Conservation (phyloP, 2,113 vertebrate genomes). For the Capreolus pygargus region DNA sequence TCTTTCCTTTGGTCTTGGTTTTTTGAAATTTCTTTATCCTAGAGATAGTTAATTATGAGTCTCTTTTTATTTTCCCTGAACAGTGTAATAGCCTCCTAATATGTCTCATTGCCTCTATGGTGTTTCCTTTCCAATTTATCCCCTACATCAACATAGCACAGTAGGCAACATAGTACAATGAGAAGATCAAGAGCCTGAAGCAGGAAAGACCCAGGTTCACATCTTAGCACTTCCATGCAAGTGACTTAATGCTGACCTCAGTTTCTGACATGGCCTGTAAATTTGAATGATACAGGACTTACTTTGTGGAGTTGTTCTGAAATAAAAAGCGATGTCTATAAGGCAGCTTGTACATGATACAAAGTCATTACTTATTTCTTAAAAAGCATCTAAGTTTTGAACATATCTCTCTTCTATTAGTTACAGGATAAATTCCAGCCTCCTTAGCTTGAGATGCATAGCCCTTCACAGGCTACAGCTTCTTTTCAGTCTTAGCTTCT, state of each 20-base stretch:
- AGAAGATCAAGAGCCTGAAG: background rate
- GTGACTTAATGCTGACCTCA: background rate
- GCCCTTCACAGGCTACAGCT: background rate
- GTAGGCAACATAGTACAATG: background rate
- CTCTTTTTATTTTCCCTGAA: background rate
- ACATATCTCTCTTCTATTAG: background rate
- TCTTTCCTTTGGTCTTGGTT: background rate
- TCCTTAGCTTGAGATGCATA: background rate
- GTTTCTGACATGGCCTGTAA: background rate
- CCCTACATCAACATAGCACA: background rate
- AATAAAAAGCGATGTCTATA: background rate
- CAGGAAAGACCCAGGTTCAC: background rate
- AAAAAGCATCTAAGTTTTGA: background rate
- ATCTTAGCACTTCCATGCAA: background rate
- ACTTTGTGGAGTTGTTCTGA: background rate
- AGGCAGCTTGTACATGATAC: background rate
- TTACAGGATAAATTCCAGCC: background rate
- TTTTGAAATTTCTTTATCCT: background rate
- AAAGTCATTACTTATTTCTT: background rate
- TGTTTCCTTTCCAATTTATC: background rate
- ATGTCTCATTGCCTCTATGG: background rate
- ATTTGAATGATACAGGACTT: background rate
- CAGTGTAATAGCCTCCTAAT: background rate
- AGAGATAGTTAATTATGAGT: background rate
- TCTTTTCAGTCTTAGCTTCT: constrained; percentile 8